Base-by-base conservation (phyloP, 2,113 vertebrate species). In the Thamnophis sirtalis region DNA sequence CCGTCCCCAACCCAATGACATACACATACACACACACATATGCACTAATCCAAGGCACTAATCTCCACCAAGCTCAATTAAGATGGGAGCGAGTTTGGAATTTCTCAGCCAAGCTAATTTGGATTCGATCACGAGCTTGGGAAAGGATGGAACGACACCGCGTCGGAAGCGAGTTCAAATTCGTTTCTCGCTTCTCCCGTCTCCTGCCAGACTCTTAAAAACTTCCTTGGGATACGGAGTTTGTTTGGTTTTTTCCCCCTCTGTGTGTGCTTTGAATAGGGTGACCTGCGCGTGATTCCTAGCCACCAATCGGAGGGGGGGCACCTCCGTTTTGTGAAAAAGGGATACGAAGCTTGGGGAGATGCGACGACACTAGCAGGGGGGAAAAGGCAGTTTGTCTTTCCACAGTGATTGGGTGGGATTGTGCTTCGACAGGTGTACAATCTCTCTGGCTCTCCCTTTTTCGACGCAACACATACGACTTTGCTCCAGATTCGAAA, bases 21-120 rank as follows among this genome's bases (percentile, higher is more conserved):
- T 7, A 58, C 22, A n/a, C 26, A 68, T 17, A 86, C 38, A 84
- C 24, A 56, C 26, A 38, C 87, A 84, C 38, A 17, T 2, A 86
- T 33, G 93, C 90, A 94, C 54, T 93, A 93, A 91, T 95, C 84
- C 93, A 95, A 95, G 95, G 96, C 96, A 96, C 96, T 95, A n/a
- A 89, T 94, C 90, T 91, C 86, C 94, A 92, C 55, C 9, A 90
- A 86, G 93, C 85, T 92, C 90, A 51, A 0, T 88, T 68, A 68
- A 84, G 90, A 88, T 93, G 94, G 92, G 94, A 94, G 93, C 94
- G 86, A 89, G 88, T 92, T 90, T 91, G 95, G 94, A 89, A 91
- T 92, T 91, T 95, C 93, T 91, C 94, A 96, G 94, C 94, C 95
- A 96, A 97, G 96, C 95, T 38, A 33, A 89, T 80, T 2, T 10